These are phyloP conservation scores for Drosophila cardini DNA, from an alignment of 1,140 invertebrate genomes.

Conservation along the genomic window DNA sequence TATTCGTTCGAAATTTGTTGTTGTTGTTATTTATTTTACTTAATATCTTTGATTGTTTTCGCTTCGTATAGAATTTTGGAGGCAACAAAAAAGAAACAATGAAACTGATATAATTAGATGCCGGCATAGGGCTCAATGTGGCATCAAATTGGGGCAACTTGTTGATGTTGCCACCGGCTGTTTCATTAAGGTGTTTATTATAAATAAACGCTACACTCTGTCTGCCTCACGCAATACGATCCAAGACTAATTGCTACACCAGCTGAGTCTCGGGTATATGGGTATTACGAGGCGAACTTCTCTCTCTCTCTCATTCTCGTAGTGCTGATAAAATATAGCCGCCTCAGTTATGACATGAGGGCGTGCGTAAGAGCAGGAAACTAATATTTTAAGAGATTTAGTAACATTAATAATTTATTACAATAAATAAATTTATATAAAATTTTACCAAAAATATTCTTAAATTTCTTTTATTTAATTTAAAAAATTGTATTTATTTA, in stretches of 20 bases:
- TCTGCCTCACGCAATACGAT: slow-evolving; percentile 20
- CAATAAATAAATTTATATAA: too few relatives aligned
- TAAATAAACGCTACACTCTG: slow-evolving; percentile 58
- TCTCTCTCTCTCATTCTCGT: not conserved
- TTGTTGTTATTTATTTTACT: slow-evolving; percentile 58
- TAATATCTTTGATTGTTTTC: slow-evolving; percentile 49
- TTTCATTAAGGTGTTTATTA: slow-evolving; percentile 57
- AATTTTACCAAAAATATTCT: too few relatives aligned
- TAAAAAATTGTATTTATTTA: not conserved
- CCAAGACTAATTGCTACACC: not conserved
- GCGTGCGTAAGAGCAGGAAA: not conserved
- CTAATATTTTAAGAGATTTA: not conserved
- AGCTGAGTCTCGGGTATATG: not conserved
- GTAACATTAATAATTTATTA: too few relatives aligned
- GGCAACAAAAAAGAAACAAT: not conserved
- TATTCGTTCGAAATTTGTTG: not conserved
- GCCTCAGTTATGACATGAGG: not conserved
- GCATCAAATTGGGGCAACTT: slow-evolving; percentile 69
- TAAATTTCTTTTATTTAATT: not conserved
- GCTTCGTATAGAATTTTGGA: slow-evolving; percentile 39
- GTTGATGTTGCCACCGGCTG: slow-evolving; percentile 51
- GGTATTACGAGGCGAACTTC: not conserved
- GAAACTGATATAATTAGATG: slow-evolving; percentile 56
- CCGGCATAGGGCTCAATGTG: slow-evolving; percentile 55
- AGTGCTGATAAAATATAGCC: not conserved